Base-by-base conservation (phyloP, 2,888 invertebrate species). In the Volucella zonaria region DNA sequence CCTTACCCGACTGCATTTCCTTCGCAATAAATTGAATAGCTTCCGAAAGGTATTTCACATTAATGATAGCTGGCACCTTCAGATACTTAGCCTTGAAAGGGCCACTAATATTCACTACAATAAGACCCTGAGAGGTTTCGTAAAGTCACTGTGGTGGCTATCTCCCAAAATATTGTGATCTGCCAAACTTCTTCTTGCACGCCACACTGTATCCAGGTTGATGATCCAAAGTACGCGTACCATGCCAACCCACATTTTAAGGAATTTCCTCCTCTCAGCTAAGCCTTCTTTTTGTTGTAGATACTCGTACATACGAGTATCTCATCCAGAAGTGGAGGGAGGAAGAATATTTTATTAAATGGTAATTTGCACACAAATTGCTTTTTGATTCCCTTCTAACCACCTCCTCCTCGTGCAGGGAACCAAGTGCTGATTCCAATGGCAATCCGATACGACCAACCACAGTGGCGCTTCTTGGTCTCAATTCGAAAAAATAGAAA, bases 281-380 rank as follows among this genome's bases (percentile, higher is more conserved):
- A 31, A 12, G n/a, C 38, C 15, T 15, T 6, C 42, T 54, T 9
- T n/a, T 40, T 58, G 12, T 18, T 15, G n/a, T 38, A 31, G 31
- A 31, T 31, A 31, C 31, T 12, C 40, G 42, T 49, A 18, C 1
- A 1, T n/a, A n/a, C n/a, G n/a, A n/a, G n/a, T n/a, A n/a, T 38
- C 43, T 64, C 54, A 38, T 14, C 31, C 61, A 10, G 2, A 45
- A 11, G 8, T 23, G 10, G 8, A 23, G 51, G 18, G 15, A 18
- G 12, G 8, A 58, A 66, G 52, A 70, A 68, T 71, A 52, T 47
- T 82, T 62, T 77, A 58, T 59, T 70, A 54, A 83, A 74, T 83
- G 54, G 79, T 64, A 67, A 79, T 83, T 83, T 83, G 82, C 74
- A 70, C 74, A 70, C 82, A 82, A 82, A 82, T 82, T 78, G 64